These are phyloP conservation scores for Orussus abietinus DNA, from an alignment of 1,140 invertebrate species.

Conservation along the genomic window DNA sequence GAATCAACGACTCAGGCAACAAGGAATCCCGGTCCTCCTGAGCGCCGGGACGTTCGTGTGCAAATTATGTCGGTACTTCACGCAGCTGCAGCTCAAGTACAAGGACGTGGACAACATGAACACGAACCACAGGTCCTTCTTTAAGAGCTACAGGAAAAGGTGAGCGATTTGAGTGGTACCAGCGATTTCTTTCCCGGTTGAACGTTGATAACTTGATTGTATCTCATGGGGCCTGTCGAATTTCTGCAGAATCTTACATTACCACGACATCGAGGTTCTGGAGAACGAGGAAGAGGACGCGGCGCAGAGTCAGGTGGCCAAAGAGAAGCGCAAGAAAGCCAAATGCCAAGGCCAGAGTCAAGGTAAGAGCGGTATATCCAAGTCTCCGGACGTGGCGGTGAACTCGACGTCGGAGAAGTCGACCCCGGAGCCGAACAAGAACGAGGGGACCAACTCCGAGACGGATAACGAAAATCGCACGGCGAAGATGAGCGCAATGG, in stretches of 20 bases:
- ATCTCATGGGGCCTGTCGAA: too few species aligned
- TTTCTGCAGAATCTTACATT: constrained; percentile 62
- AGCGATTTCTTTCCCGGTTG: too few species aligned
- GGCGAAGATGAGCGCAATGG: not conserved
- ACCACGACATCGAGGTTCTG: constrained; percentile 65
- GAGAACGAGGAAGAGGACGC: constrained; percentile 59
- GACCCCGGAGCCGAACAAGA: constrained; percentile 31
- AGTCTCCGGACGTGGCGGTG: constrained; percentile 30
- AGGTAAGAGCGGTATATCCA: constrained; percentile 24
- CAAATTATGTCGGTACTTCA: constrained; percentile 75
- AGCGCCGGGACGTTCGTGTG: constrained; percentile 61
- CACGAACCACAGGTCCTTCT: constrained; percentile 58
- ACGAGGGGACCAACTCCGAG: constrained; percentile 20
- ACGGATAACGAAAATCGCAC: constrained; percentile 17
- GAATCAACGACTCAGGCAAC: constrained; percentile 61
- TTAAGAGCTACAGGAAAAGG: constrained; percentile 66
- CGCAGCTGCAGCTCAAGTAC: constrained; percentile 63
- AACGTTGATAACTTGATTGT: too few species aligned
- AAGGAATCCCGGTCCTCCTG: constrained; percentile 65
- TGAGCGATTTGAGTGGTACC: too few species aligned
- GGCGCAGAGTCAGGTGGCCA: constrained; percentile 35
- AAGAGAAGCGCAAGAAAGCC: constrained; percentile 53
- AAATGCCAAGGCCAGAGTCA: constrained; percentile 39
- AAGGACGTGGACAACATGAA: constrained; percentile 51
- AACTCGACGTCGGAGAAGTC: constrained; percentile 35